phyloP scores from a whole-genome alignment of 2,888 invertebrate genomes.

The Drosophila demipolita region DNA sequence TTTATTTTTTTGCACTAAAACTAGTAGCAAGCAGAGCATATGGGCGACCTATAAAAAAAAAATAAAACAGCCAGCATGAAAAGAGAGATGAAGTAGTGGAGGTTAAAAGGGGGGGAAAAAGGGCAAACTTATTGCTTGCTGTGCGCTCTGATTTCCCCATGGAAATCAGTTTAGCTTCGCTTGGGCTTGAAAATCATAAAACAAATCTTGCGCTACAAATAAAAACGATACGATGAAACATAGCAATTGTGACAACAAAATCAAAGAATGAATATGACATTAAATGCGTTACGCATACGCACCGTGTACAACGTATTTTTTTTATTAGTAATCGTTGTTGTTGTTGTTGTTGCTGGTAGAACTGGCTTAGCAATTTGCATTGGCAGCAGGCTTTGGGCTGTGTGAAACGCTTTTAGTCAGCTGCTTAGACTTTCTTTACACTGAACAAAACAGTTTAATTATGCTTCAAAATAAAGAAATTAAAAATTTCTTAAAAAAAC shows the following conservation, averaged over 20 bases:
- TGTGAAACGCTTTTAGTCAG: constrained; percentile 46
- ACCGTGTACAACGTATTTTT: constrained; percentile 55
- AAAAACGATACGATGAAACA: constrained; percentile 68
- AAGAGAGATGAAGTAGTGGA: constrained; percentile 17
- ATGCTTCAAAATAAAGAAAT: background rate
- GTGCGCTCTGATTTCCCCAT: constrained; percentile 78
- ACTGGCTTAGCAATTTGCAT: constrained; percentile 70
- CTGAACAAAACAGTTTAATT: background rate
- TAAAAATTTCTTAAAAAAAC: too few species aligned
- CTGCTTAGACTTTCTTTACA: constrained; percentile 26
- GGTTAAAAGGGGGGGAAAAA: constrained; percentile 7
- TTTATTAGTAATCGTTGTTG: constrained; percentile 7
- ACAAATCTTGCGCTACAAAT: constrained; percentile 77
- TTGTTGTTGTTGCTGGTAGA: constrained; percentile 22
- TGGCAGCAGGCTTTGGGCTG: constrained; percentile 41
- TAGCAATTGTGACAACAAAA: constrained; percentile 48
- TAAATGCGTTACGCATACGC: constrained; percentile 72
- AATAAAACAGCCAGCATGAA: constrained; percentile 20
- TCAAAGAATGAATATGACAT: constrained; percentile 46
- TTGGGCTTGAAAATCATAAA: constrained; percentile 82
- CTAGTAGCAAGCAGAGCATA: constrained; percentile 19
- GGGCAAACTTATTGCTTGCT: constrained; percentile 57
- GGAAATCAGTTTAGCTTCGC: constrained; percentile 84
- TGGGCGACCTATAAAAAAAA: constrained; percentile 34
- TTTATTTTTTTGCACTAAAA: constrained; percentile 20